Percentiles rank a stretch among this genome's conserved stretches.
Conservation (phyloP, 64 coral and sea anemone genomes). For the Cladopsammia gracilis region DNA sequence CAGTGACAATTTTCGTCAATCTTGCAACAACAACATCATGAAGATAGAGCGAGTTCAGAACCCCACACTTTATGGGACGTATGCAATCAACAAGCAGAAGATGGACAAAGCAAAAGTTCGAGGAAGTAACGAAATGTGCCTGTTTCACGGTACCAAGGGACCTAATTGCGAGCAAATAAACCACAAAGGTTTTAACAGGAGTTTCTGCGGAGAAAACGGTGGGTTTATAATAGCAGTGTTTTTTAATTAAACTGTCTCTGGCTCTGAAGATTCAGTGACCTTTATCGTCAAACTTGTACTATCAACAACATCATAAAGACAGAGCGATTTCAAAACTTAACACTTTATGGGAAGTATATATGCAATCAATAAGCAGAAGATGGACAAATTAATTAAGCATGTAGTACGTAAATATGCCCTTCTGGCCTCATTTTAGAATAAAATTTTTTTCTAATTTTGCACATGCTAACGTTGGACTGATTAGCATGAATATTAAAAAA, state of each 20-base stretch:
- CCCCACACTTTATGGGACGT: constrained; percentile 51
- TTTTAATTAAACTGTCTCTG: no score
- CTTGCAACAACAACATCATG: background rate
- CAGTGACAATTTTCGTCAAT: background rate
- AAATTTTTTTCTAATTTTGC: no score
- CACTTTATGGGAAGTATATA: constrained; percentile 52
- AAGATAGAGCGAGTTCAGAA: constrained; percentile 81
- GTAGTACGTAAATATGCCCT: no score
- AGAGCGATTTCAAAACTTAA: constrained; percentile 74
- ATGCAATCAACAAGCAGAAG: constrained; percentile 67
- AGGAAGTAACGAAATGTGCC: constrained; percentile 72
- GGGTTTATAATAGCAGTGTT: no score
- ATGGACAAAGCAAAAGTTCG: constrained; percentile 51
- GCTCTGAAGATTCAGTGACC: background rate
- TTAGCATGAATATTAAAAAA: no score
- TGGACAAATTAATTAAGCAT: no score
- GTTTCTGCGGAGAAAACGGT: constrained; percentile 75
- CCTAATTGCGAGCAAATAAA: constrained; percentile 49
- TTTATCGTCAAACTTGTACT: background rate
- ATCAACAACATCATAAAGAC: constrained; percentile 24
- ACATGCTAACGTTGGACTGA: no score
- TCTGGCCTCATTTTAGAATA: no score
- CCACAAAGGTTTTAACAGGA: constrained; percentile 75
- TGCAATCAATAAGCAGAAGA: constrained; percentile 64
- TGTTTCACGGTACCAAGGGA: constrained; percentile 77